Evolutionary conservation across 1,140 invertebrate species (phyloP).

Genomic region (Meloidogyne hapla): DNA sequence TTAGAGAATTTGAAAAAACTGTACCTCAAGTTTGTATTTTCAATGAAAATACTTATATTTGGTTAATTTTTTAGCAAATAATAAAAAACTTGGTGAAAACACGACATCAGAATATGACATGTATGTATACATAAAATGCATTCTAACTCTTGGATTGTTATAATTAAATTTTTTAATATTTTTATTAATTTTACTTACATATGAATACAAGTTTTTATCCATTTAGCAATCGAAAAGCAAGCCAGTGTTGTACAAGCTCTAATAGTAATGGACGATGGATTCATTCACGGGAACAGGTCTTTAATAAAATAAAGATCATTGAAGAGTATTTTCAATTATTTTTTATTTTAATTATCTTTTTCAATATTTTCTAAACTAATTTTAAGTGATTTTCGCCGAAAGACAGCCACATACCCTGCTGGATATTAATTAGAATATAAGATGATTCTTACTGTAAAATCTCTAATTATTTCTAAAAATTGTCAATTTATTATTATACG

Average conservation of each 20-base stretch:
- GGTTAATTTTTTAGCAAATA: slow-evolving; percentile 40
- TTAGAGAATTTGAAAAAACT: slow-evolving; percentile 73
- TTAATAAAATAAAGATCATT: not conserved
- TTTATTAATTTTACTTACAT: not conserved
- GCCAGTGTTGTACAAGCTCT: slow-evolving; percentile 61
- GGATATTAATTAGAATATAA: slow-evolving; percentile 42
- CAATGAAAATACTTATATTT: not conserved
- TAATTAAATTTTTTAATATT: too few species aligned
- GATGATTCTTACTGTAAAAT: not conserved
- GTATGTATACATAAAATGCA: slow-evolving; percentile 18
- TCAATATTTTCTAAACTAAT: not conserved
- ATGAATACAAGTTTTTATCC: not conserved
- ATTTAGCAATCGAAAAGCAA: slow-evolving; percentile 42
- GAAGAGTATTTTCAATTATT: too few species aligned
- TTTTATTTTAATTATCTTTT: not conserved
- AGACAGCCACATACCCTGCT: slow-evolving; percentile 59
- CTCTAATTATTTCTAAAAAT: not conserved
- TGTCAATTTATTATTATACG: not conserved
- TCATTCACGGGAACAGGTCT: slow-evolving; percentile 59
- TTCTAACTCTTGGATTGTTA: not conserved
- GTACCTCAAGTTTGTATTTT: slow-evolving; percentile 35
- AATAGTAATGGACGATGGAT: slow-evolving; percentile 56
- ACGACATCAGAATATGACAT: slow-evolving; percentile 54
- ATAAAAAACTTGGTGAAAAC: slow-evolving; percentile 40
- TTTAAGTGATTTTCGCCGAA: slow-evolving; percentile 54